Evolutionary conservation across 2,113 vertebrate genomes (phyloP), one percentile per base, ranked within the genome.

Genomic region (Chaetodon trifascialis): DNA sequence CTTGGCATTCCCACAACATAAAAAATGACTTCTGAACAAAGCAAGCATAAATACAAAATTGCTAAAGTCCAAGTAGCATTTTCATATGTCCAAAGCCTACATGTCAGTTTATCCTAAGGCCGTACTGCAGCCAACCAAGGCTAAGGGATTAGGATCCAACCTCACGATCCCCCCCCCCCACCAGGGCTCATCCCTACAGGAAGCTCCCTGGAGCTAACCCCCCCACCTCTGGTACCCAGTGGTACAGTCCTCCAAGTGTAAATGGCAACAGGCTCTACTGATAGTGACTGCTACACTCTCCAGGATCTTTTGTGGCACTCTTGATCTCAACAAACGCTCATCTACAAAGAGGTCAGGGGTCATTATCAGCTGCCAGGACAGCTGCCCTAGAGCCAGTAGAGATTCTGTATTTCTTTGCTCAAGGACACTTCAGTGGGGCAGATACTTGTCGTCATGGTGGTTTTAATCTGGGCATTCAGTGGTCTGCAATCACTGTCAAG

Each of bases 131-230:
- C 93, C 93, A 77, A 91, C 93, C 93, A 77, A 91, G 88, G 73
- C 90, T 80, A 69, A 82, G 83, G 95, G 96, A 98, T 97, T 97
- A 98, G 94, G 84, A 94, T 89, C 74, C 92, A 94, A 95, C 87
- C 94, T 85, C 87, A 85, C 93, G 69, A 94, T 93, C 89, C 94
- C 89, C 94, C 76, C 23, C 55, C 52, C 90, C 85, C 80, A 59
- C 54, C 79, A 75, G 54, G 8, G 91, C 95, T 97, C 95, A 96
- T 94, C 93, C 92, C 71, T 0, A 79, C 86, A 89, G 85, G 79
- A 92, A 89, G 83, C 81, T 78, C 79, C 59, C 46, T 72, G 79
- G 82, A 81, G 89, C 74, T 85, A 59, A 66, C 42, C 64, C 54
- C 60, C 86, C 78, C 52, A 86, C 69, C 47, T 60, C 65, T 74